Evolutionary conservation across 2,113 vertebrate genomes (phyloP).

Genomic region (Phoenicopterus ruber): DNA sequence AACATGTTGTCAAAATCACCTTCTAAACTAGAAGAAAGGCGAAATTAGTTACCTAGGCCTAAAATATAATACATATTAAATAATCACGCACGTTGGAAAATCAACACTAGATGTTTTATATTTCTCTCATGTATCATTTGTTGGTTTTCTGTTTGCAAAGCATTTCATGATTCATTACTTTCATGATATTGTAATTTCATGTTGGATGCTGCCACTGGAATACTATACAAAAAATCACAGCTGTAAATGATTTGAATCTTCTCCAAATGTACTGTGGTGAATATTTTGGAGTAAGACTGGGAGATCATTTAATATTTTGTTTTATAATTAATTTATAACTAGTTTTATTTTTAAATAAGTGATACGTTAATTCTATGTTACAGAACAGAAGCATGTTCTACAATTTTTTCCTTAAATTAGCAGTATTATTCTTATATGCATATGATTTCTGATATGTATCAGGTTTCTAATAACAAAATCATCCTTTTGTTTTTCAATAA

Average conservation of each 20-base stretch:
- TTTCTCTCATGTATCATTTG: not conserved
- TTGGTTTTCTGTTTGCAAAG: not conserved
- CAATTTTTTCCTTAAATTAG: not conserved
- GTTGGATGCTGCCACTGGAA: not conserved
- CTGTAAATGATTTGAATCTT: not conserved
- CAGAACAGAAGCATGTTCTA: not conserved
- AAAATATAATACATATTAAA: not conserved
- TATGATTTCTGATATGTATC: not conserved
- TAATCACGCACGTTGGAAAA: not conserved
- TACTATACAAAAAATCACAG: not conserved
- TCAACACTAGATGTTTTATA: not conserved
- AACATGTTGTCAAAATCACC: not conserved
- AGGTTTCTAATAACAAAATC: not conserved
- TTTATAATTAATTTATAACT: not conserved
- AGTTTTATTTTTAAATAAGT: not conserved
- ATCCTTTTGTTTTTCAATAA: slow-evolving; percentile 2
- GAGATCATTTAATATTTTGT: not conserved
- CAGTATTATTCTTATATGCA: not conserved
- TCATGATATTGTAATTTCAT: not conserved
- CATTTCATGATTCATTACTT: slow-evolving; percentile 11
- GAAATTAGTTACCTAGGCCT: not conserved
- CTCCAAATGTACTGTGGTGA: not conserved
- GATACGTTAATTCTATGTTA: not conserved
- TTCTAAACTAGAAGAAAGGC: not conserved
- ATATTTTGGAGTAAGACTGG: not conserved